Percentiles rank a stretch among this genome's conserved stretches.
Evolutionary conservation across 2,888 invertebrate genomes (phyloP).

Genomic region (Agriopis leucophaearia): DNA sequence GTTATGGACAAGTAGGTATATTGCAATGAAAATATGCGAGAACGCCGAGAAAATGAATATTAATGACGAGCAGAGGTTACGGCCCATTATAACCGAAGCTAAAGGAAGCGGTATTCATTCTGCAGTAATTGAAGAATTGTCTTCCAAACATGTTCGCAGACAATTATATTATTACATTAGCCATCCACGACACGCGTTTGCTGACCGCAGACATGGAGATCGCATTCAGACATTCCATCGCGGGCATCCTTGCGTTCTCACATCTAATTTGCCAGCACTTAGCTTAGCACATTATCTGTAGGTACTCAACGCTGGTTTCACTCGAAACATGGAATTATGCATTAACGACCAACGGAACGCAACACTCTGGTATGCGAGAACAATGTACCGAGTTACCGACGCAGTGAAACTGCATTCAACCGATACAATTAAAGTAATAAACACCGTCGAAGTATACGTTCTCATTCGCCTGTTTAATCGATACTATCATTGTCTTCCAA

Average conservation of each 20-base stretch:
- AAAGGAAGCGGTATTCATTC: constrained; percentile 26
- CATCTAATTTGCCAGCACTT: constrained; percentile 65
- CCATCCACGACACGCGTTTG: constrained; percentile 54
- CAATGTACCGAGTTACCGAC: constrained; percentile 73
- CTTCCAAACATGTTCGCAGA: constrained; percentile 25
- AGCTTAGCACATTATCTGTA: constrained; percentile 58
- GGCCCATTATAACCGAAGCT: constrained; percentile 28
- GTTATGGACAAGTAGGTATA: constrained; percentile 57
- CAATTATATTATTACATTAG: constrained; percentile 49
- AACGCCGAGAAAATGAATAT: constrained; percentile 40
- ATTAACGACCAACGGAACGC: constrained; percentile 71
- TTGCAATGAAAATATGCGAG: constrained; percentile 48
- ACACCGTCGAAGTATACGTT: constrained; percentile 72
- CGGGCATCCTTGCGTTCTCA: constrained; percentile 65
- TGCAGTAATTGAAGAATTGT: constrained; percentile 21
- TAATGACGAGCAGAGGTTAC: constrained; percentile 32
- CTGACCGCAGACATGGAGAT: constrained; percentile 56
- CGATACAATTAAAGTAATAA: constrained; percentile 82
- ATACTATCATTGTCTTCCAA: constrained; percentile 78
- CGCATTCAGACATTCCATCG: constrained; percentile 58
- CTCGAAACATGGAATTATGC: constrained; percentile 77
- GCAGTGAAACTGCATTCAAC: constrained; percentile 78
- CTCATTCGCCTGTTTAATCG: constrained; percentile 78
- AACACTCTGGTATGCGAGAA: constrained; percentile 72
- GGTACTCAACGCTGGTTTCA: constrained; percentile 73